Base-by-base conservation (phyloP, 2,113 vertebrate genomes). In the Lampris incognitus region DNA sequence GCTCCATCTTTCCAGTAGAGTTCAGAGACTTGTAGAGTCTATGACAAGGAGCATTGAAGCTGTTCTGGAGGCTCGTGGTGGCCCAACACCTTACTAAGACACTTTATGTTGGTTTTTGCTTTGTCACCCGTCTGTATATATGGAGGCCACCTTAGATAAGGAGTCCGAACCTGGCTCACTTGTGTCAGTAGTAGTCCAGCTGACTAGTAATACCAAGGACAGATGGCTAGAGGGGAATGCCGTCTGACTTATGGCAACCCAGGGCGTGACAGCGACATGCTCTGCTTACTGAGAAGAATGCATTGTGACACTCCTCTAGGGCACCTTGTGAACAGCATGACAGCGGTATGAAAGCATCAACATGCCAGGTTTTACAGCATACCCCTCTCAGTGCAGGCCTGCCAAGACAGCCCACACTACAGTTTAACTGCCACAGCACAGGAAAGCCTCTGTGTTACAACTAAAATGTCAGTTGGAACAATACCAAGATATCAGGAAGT, bases 301-400 rank as follows among this genome's bases (percentile, higher is more conserved):
- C 75, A 46, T 76, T 81, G 79, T 86, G 86, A 89, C 90, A 88
- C 84, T 88, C 77, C 90, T 90, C 79, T 83, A 1, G 90, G 90
- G 85, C 86, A 84, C 87, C 88, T 88, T 87, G 85, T 84, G 87
- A 86, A 84, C 84, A 85, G 75, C 41, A 72, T 90, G 86, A 87
- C 85, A 73, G 78, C 83, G 85, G 83, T 85, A 90, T 92, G 90
- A 92, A 91, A 79, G 85, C 76, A 24, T 88, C 82, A 85, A 83
- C 79, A 86, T 90, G 87, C 85, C 87, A 76, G 85, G 88, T 91
- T 92, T 92, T 89, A 92, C 87, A 76, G 76, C 56, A 64, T 46
- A 11, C 80, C 68, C 84, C 76, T 81, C 71, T 83, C 85, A 73
- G 76, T 41, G 64, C 75, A 40, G 46, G 57, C 58, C 78, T 68